A percentile compares a stretch with the other conserved stretches of the same genome.
Conservation (phyloP, 2,888 invertebrate species). For the Coenonympha arcania region DNA sequence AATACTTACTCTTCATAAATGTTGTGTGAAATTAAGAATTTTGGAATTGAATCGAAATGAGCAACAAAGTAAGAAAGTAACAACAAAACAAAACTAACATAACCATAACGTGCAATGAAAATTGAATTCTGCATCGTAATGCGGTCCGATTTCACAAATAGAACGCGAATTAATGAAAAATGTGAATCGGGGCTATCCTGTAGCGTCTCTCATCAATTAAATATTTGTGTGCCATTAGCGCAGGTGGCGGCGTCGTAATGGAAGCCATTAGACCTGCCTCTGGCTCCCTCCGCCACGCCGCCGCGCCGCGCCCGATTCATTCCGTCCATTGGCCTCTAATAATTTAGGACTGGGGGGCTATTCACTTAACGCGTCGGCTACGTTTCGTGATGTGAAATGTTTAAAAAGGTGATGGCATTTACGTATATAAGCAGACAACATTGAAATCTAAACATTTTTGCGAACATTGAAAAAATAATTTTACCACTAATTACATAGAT, state of each 20-base stretch:
- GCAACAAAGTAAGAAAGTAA: neutral
- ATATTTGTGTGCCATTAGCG: constrained; percentile 70
- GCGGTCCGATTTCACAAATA: constrained; percentile 27
- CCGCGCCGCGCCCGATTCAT: constrained; percentile 40
- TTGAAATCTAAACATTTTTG: too few species aligned
- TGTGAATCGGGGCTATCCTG: constrained; percentile 52
- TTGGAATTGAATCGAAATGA: neutral
- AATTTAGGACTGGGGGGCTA: neutral
- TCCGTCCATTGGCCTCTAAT: constrained; percentile 42
- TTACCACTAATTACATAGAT: too few species aligned
- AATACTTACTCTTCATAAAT: too few species aligned
- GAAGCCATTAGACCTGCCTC: constrained; percentile 63
- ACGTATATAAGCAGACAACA: too few species aligned
- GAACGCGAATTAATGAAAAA: constrained; percentile 48
- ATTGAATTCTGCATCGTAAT: constrained; percentile 16
- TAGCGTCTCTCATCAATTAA: constrained; percentile 62
- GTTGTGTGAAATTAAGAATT: too few species aligned
- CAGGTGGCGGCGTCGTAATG: constrained; percentile 67
- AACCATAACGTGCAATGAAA: neutral
- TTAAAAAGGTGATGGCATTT: too few species aligned
- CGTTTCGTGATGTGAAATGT: too few species aligned
- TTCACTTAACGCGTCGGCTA: too few species aligned
- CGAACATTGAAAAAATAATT: too few species aligned
- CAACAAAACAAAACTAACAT: neutral
- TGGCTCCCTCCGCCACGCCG: too few species aligned